Percentiles rank a stretch among this genome's conserved stretches.
Evolutionary conservation across 1,140 invertebrate species (phyloP).

Genomic region (Meloidogyne exigua): DNA sequence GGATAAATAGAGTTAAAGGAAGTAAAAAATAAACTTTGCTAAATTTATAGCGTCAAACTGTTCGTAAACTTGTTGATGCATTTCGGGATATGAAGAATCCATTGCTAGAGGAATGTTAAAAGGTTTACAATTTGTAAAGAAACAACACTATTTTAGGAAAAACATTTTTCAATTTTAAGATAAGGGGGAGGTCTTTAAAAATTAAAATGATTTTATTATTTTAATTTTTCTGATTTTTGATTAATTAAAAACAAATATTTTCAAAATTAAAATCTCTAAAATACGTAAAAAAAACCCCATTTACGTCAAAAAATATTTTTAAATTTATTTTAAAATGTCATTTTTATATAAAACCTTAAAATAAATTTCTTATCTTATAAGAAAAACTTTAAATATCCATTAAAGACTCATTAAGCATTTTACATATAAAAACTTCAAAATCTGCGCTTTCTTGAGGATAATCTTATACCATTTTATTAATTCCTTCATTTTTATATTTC

Average conservation of each 20-base stretch:
- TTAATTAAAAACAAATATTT: background rate
- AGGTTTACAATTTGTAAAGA: no score
- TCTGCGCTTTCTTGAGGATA: background rate
- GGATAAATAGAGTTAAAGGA: no score
- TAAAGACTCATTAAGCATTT: background rate
- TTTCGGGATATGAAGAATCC: constrained; percentile 48
- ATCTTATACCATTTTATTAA: background rate
- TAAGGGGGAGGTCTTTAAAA: background rate
- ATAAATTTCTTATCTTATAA: background rate
- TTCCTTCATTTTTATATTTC: background rate
- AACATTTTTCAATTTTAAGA: no score
- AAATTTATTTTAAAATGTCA: constrained; percentile 8
- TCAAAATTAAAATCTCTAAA: no score
- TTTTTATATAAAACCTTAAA: background rate
- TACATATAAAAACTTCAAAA: background rate
- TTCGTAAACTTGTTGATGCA: constrained; percentile 39
- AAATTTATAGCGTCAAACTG: constrained; percentile 43
- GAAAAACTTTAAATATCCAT: background rate
- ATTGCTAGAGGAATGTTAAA: constrained; percentile 14
- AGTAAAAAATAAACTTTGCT: no score
- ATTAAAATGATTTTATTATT: background rate
- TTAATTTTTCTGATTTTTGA: background rate
- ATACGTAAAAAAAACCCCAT: no score
- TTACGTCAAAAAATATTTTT: background rate
- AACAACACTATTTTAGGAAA: no score